A percentile compares a stretch with the other conserved stretches of the same genome.
Conservation (phyloP, 2,797 vertebrate genomes). For the Scarus forsteni region DNA sequence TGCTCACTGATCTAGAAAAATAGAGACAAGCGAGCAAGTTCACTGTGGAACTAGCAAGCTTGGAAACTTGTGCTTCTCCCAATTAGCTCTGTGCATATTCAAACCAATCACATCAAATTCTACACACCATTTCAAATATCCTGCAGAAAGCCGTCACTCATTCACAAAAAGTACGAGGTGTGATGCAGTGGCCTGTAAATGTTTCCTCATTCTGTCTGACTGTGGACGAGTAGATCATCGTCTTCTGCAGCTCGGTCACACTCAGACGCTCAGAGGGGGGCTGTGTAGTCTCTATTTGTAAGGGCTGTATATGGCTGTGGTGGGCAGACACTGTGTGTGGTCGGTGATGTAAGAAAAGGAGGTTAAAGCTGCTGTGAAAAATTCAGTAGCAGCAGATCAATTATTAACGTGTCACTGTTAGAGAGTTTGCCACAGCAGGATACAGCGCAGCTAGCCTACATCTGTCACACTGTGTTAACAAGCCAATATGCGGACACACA, state of each 20-base stretch:
- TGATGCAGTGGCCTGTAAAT: constrained; percentile 1
- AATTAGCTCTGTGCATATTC: too few species aligned
- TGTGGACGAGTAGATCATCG: neutral
- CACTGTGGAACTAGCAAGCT: neutral
- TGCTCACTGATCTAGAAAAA: too few species aligned
- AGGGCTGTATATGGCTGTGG: neutral
- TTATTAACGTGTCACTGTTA: neutral
- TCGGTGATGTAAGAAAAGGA: constrained; percentile 2
- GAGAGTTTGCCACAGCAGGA: neutral
- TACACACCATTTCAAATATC: neutral
- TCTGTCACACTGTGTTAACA: constrained; percentile 3
- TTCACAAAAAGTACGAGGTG: neutral
- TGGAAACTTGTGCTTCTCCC: too few species aligned
- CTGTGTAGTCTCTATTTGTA: neutral
- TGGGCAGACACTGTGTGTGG: neutral
- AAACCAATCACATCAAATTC: neutral
- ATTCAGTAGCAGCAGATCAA: constrained; percentile 5
- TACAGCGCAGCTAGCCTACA: neutral
- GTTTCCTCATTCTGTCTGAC: neutral
- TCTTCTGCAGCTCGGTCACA: neutral
- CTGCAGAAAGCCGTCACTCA: neutral
- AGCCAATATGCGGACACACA: neutral
- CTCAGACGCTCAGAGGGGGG: neutral
- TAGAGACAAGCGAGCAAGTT: too few species aligned
- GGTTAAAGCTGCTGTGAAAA: constrained; percentile 8